Evolutionary conservation across 53 echinoderm and acorn worm genomes (phyloP).

Genomic region (Antedon mediterranea): DNA sequence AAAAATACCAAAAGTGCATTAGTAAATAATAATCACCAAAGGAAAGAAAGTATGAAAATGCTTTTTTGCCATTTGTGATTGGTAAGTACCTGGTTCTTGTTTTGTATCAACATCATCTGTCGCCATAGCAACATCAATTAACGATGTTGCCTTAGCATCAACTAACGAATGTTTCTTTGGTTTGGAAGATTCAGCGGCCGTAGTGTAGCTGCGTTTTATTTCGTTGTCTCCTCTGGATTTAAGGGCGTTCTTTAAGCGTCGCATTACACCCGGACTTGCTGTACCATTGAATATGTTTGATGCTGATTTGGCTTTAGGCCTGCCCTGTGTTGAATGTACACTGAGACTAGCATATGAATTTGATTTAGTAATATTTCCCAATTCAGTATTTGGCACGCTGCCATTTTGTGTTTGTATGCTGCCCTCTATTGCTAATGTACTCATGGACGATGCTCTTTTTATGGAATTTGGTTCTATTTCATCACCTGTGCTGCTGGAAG

Average conservation of each 20-base stretch:
- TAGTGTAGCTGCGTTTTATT: neutral
- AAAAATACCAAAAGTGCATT: neutral
- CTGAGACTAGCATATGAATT: neutral
- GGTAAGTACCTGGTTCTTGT: neutral
- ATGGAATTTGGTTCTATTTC: neutral
- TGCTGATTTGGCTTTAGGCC: neutral
- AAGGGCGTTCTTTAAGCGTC: neutral
- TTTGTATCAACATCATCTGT: neutral
- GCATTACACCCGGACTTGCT: neutral
- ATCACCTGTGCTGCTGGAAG: neutral
- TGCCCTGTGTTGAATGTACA: neutral
- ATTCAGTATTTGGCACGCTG: neutral
- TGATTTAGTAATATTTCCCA: neutral
- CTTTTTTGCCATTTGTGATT: neutral
- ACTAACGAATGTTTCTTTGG: neutral
- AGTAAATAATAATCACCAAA: neutral
- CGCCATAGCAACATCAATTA: too few species aligned
- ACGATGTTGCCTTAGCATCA: neutral
- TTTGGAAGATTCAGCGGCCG: neutral
- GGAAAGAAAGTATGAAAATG: too few species aligned
- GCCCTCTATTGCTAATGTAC: neutral
- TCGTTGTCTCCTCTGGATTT: neutral
- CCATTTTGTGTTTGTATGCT: neutral
- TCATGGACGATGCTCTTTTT: neutral
- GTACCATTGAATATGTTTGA: neutral